Conservation (phyloP, 2,888 invertebrate genomes). For the Meteorus colon region DNA sequence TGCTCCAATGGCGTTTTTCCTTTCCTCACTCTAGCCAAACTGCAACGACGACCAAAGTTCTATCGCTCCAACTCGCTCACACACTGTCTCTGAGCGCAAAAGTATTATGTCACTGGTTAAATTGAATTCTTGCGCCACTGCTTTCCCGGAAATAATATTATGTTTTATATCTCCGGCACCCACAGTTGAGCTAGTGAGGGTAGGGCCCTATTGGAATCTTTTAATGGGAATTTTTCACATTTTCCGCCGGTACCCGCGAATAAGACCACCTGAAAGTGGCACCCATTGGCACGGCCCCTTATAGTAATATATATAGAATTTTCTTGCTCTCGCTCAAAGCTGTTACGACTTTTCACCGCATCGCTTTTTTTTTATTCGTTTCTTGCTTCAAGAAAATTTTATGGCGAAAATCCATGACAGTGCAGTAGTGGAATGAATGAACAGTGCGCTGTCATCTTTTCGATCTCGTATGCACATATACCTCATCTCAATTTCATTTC, state of each 20-base stretch:
- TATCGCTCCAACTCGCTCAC: slow-evolving; percentile 14
- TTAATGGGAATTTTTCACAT: slow-evolving; percentile 71
- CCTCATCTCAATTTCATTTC: neutral
- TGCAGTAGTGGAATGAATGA: slow-evolving; percentile 7
- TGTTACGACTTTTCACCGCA: slow-evolving; percentile 29
- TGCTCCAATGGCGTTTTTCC: slow-evolving; percentile 13
- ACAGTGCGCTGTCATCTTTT: slow-evolving; percentile 3
- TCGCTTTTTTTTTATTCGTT: neutral
- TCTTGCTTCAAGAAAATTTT: slow-evolving; percentile 48
- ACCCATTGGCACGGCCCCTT: slow-evolving; percentile 66
- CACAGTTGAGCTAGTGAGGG: slow-evolving; percentile 44
- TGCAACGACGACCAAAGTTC: slow-evolving; percentile 11
- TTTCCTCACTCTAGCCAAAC: slow-evolving; percentile 22
- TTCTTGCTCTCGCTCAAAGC: slow-evolving; percentile 20
- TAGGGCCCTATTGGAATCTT: slow-evolving; percentile 65
- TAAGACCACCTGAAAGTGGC: slow-evolving; percentile 62
- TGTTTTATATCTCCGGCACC: slow-evolving; percentile 68
- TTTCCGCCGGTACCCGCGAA: slow-evolving; percentile 66
- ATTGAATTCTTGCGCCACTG: slow-evolving; percentile 68
- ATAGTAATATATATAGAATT: slow-evolving; percentile 28
- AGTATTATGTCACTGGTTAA: slow-evolving; percentile 55
- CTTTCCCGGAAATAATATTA: slow-evolving; percentile 69
- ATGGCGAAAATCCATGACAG: slow-evolving; percentile 45
- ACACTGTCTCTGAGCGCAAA: slow-evolving; percentile 35
- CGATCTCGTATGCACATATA: neutral